Evolutionary conservation across 2,888 invertebrate genomes (phyloP).

Genomic region (Clunio marinus): DNA sequence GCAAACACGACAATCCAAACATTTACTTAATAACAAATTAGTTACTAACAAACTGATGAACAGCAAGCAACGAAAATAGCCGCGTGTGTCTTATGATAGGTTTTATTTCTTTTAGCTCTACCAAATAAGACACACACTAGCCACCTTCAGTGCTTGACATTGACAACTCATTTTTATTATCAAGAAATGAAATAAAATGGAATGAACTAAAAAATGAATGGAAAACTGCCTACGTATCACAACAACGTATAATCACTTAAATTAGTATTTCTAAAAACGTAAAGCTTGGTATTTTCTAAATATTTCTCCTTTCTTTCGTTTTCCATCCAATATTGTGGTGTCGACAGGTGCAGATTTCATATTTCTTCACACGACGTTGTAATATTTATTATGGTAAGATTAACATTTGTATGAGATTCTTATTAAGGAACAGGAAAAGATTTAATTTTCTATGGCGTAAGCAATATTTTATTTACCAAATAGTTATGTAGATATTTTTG

Average conservation of each 20-base stretch:
- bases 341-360: slow-evolving; percentile 26
- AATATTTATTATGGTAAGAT: slow-evolving; percentile 29
- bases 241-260: too few relatives aligned
- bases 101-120: slow-evolving; percentile 54
- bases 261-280: too few relatives aligned
- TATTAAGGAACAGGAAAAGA: background rate
- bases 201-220: too few relatives aligned
- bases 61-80: slow-evolving; percentile 50
- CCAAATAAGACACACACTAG: slow-evolving; percentile 60
- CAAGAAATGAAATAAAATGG: too few relatives aligned
- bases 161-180: too few relatives aligned
- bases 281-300: too few relatives aligned
- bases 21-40: too few relatives aligned
- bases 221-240: too few relatives aligned
- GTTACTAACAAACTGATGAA: slow-evolving; percentile 11
- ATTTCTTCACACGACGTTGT: slow-evolving; percentile 26
- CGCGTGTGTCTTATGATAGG: slow-evolving; percentile 66
- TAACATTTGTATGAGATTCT: too few relatives aligned
- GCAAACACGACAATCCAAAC: too few relatives aligned
- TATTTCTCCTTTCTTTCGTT: background rate
- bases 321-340: too few relatives aligned
- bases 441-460: background rate
- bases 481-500: too few relatives aligned
- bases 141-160: slow-evolving; percentile 43
- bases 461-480: slow-evolving; percentile 1